Evolutionary conservation across 2,797 vertebrate species (phyloP).

Genomic region (Urophycis tenuis): DNA sequence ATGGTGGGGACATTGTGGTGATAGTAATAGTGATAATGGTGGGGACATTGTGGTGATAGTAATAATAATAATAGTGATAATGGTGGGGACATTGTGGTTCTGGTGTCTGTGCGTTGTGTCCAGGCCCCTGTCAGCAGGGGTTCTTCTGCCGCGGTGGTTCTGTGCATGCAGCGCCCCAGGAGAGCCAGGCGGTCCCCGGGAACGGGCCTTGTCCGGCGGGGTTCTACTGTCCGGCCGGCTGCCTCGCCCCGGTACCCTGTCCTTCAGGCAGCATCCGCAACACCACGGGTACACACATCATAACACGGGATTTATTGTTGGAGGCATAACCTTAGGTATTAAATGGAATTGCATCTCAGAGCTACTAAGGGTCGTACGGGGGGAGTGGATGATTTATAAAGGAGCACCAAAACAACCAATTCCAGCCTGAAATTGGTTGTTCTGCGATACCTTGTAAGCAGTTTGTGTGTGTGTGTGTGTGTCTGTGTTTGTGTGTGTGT

Average conservation of each 20-base stretch:
- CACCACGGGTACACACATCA: constrained; percentile 65
- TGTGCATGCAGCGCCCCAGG: constrained; percentile 63
- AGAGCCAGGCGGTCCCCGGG: constrained; percentile 53
- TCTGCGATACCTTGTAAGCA: neutral
- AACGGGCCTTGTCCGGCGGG: constrained; percentile 82
- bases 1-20: neutral
- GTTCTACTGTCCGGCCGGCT: constrained; percentile 81
- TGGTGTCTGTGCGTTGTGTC: neutral
- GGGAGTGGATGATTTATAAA: neutral
- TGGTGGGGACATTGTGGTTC: neutral
- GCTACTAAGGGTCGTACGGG: neutral
- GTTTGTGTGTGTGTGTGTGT: neutral
- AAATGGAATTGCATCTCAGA: neutral
- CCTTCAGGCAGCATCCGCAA: constrained; percentile 79
- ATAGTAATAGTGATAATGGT: neutral
- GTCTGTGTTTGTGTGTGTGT: neutral
- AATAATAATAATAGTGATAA: neutral
- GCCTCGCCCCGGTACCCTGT: constrained; percentile 72
- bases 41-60: neutral
- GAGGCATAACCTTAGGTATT: neutral
- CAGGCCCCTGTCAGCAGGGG: constrained; percentile 79
- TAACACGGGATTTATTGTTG: neutral
- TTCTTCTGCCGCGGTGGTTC: constrained; percentile 83
- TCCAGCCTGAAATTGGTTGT: neutral
- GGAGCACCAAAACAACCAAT: neutral